Conservation (phyloP, 2,797 vertebrate species). For the Macropodus opercularis region DNA sequence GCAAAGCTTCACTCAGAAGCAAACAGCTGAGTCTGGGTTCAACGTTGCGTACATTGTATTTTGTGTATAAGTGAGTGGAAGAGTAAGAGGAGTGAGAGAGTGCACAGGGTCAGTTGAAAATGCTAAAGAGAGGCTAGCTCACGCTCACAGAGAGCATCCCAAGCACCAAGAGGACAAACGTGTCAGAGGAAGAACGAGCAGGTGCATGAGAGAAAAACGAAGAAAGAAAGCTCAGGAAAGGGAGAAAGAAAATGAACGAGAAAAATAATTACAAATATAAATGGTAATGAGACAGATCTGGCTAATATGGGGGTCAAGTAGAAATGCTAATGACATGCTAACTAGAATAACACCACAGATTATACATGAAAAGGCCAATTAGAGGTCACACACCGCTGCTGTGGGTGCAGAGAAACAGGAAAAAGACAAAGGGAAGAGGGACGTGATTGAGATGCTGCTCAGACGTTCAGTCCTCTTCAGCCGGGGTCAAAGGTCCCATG, state of each 20-base stretch:
- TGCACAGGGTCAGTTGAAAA: conserved; percentile 18
- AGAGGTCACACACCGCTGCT: conserved; percentile 21
- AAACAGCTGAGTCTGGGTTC: conserved; percentile 1
- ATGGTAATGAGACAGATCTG: conserved; percentile 20
- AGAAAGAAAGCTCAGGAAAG: not conserved
- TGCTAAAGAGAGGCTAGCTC: conserved; percentile 45
- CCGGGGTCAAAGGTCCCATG: not conserved
- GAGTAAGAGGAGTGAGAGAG: conserved; percentile 11
- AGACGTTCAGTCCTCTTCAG: conserved; percentile 1
- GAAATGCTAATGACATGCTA: conserved; percentile 69
- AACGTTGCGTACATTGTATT: conserved; percentile 19
- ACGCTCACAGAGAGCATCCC: conserved; percentile 26
- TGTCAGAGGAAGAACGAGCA: not conserved
- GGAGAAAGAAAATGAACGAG: not conserved
- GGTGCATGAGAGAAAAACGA: not conserved
- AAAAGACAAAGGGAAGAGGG: not conserved
- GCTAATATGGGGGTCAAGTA: conserved; percentile 57
- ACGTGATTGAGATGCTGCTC: conserved; percentile 13
- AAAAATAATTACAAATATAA: not conserved
- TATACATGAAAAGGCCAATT: conserved; percentile 61
- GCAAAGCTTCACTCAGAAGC: not conserved
- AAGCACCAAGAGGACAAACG: conserved; percentile 20
- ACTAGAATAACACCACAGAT: conserved; percentile 38
- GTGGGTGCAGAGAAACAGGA: not conserved
- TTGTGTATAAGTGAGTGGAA: conserved; percentile 3